phyloP scores from a whole-genome alignment of 23 tunicate species.

The Styela clava region DNA sequence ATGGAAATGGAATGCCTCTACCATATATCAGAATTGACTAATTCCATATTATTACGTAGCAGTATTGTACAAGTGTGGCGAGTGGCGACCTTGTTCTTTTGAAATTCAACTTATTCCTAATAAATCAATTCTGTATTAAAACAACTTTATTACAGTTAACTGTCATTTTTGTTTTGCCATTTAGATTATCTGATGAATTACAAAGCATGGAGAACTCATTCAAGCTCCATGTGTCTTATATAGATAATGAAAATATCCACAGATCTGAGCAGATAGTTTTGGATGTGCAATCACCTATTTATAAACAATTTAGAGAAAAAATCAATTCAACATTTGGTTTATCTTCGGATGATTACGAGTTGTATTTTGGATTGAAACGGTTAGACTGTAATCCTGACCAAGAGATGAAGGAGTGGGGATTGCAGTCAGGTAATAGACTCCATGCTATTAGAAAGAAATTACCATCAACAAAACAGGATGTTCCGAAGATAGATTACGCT shows the following conservation, averaged over 20 bases:
- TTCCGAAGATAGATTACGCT: background rate
- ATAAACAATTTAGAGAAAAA: background rate
- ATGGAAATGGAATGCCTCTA: too few species aligned
- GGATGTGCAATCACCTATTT: background rate
- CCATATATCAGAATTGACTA: too few species aligned
- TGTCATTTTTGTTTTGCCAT: too few species aligned
- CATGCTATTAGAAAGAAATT: background rate
- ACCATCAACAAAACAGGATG: background rate
- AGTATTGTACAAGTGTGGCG: too few species aligned
- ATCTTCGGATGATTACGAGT: background rate
- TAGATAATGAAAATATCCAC: background rate
- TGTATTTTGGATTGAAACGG: slow-evolving; percentile 10
- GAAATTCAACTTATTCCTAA: too few species aligned
- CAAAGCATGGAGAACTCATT: slow-evolving; percentile 6
- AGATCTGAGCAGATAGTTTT: background rate
- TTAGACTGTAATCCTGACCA: slow-evolving; percentile 6
- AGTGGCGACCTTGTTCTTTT: too few species aligned
- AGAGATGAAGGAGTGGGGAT: background rate
- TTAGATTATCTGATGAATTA: too few species aligned
- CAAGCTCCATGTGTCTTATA: background rate
- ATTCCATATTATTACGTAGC: too few species aligned
- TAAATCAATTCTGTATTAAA: too few species aligned
- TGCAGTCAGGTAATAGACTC: slow-evolving; percentile 5
- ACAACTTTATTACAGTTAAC: too few species aligned
- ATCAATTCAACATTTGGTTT: background rate